Evolutionary conservation across 2,797 vertebrate genomes (phyloP), one percentile per base, ranked within the genome.

Genomic region (Antrozous pallidus): DNA sequence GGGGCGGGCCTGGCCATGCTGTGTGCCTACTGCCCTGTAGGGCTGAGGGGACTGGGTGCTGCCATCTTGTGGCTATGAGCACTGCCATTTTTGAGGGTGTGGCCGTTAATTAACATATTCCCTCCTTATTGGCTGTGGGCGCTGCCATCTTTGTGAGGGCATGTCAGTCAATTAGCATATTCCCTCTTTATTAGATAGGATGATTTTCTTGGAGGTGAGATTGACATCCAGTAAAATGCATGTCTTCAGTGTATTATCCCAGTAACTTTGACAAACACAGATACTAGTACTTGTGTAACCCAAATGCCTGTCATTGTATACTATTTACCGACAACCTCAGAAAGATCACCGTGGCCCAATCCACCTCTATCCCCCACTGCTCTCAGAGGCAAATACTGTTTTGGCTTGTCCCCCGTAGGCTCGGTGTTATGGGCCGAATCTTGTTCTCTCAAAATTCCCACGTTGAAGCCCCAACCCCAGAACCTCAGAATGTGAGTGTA

Each of bases 191-290:
- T 8, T 22, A 22, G 51, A 54, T 54, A 22, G 51, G 51, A 54
- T 86, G 33, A 24, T 47, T 93, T 86, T 91, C 63, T 73, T 63
- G 54, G 74, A 42, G 28, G 36, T 63, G 80, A 92, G 49, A 81
- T 12, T 71, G 65, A 74, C 36, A 20, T 61, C 49, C 38, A 47
- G 28, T 65, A 33, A 92, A 56, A 91, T 16, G 20, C 14, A 22
- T 54, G 69, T 91, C 63, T 73, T 49, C 49, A 26, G 42, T 42
- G 8, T 24, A 24, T 18, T 40, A 20, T 82, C 61, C 54, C 26
- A 54, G 22, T 28, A 87, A 78, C 9, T 49, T 11, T 82, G 58
- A 67, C 26, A n/a, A 51, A 38, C 24, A 2, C 17, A 75, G 61
- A 20, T 45, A 36, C 33, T 56, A 65, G 31, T n/a, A 31, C 33